phyloP scores from a whole-genome alignment of 2,888 invertebrate genomes.

The Agrotis clavis region DNA sequence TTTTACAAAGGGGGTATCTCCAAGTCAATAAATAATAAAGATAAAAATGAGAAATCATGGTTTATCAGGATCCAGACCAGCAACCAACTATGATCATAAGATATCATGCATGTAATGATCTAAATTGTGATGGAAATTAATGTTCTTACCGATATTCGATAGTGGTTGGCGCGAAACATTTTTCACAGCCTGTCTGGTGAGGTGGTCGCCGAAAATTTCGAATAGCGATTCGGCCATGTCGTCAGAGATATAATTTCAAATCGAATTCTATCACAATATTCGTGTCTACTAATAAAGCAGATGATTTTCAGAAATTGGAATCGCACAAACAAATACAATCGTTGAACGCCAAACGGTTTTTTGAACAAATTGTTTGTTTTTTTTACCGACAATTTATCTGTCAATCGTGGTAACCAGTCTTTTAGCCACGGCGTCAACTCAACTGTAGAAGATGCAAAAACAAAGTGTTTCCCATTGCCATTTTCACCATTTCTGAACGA shows the following conservation, averaged over 20 bases:
- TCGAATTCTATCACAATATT: not conserved
- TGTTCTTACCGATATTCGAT: slow-evolving; percentile 80
- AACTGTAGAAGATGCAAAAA: not conserved
- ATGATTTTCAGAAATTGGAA: not conserved
- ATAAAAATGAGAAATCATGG: not conserved
- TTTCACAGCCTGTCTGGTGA: slow-evolving; percentile 77
- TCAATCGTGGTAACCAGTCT: slow-evolving; percentile 21
- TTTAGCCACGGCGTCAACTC: not conserved
- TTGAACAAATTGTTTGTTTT: slow-evolving; percentile 29
- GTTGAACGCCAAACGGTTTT: slow-evolving; percentile 46
- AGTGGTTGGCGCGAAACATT: slow-evolving; percentile 85
- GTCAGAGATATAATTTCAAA: not conserved
- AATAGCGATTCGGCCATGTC: slow-evolving; percentile 84
- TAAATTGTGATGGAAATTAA: slow-evolving; percentile 10
- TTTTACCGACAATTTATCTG: slow-evolving; percentile 26
- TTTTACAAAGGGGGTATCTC: slow-evolving; percentile 4
- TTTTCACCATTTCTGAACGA: slow-evolving; percentile 6
- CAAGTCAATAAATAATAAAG: not conserved
- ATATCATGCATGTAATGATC: not conserved
- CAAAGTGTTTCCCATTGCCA: not conserved
- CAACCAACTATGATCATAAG: not conserved
- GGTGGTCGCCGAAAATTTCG: slow-evolving; percentile 83
- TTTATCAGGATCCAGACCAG: not conserved
- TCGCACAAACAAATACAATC: slow-evolving; percentile 29
- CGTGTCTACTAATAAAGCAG: not conserved